Conservation (phyloP, 2,113 vertebrate genomes). For the Pithys albifrons region DNA sequence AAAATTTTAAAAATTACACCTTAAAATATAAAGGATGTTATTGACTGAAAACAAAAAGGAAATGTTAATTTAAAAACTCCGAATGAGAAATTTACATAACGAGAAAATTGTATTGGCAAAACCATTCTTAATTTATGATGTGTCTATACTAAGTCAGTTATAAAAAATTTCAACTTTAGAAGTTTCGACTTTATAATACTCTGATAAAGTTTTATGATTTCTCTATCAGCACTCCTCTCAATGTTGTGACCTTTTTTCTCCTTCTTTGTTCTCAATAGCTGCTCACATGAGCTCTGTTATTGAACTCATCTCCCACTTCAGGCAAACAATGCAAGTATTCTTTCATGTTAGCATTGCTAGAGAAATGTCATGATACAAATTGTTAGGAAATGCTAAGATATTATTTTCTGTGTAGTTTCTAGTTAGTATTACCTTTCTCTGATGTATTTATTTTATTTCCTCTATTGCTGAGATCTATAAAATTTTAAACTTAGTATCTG, state of each 20-base stretch:
- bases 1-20: not conserved
- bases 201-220: not conserved
- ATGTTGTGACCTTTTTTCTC: not conserved
- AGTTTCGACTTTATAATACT: not conserved
- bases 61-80: not conserved
- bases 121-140: not conserved
- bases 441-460: rapidly evolving
- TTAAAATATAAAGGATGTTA: not conserved
- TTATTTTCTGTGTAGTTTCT: not conserved
- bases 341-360: not conserved
- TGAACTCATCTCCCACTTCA: not conserved
- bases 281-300: not conserved
- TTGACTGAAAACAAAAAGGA: not conserved
- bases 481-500: not conserved
- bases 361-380: rapidly evolving
- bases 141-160: not conserved
- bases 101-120: not conserved
- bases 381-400: not conserved
- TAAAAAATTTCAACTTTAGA: not conserved
- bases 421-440: not conserved
- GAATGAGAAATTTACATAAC: not conserved
- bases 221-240: not conserved
- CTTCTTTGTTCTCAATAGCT: not conserved
- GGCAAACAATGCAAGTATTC: not conserved
- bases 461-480: not conserved